Evolutionary conservation across 2,797 vertebrate species (phyloP), one percentile per base, ranked within the genome.

Genomic region (Betta splendens): DNA sequence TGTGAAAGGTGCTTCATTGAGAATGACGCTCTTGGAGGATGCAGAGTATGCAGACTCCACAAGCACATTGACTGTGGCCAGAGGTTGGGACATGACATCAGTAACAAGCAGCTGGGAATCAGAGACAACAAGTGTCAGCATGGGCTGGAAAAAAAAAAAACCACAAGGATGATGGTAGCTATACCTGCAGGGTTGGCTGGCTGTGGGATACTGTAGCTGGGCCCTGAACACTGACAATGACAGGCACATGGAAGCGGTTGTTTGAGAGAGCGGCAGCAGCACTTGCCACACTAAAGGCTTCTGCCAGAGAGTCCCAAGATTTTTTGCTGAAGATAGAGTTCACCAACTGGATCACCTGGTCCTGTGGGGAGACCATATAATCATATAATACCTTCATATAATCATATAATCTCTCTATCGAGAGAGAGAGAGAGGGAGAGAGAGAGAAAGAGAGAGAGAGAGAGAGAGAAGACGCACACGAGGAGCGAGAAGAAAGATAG

Each of bases 281-380:
- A 45, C 89, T 87, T 13, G 95, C 95, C 39, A 99, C 89, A 0
- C 96, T 97, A 87, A 96, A 99, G 12, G 96, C 97, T 82, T 99
- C 97, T 0, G 94, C 87, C 44, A 97, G 86, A 0, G 93, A 93
- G 39, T 98, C 95, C 74, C 96, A 98, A 54, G 94, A 96, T 43
- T 98, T 99, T 91, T 96, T 98, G 86, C 96, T 98, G 84, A 99
- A 99, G 82, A 99, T 90, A 0, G 96, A 93, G 69, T 99, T 99
- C 64, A 96, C 93, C 72, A 99, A 66, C 90, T 98, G 98, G 84
- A 98, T 94, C 52, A 98, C 93, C 83, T 99, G 98, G 63, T 98
- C 97, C 98, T 99, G 88, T 58, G 70, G 73, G 13, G 45, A 61
- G 20, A 60, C 20, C 0, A 60, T 1, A 40, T 18, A 2, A 21